Percentiles rank a stretch among this genome's conserved stretches.
Conservation (phyloP, 2,888 invertebrate genomes). For the Orthosia incerta region DNA sequence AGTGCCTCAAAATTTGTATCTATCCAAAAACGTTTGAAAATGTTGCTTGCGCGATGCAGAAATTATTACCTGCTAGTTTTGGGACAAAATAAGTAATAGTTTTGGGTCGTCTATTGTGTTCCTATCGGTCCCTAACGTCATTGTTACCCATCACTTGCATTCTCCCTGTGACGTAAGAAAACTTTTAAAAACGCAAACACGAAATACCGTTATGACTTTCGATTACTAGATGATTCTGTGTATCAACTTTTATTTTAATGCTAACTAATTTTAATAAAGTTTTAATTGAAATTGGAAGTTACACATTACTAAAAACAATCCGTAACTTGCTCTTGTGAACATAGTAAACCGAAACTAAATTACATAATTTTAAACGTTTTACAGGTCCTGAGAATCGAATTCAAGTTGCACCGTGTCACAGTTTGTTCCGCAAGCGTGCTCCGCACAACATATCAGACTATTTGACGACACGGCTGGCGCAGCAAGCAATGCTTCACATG, state of each 20-base stretch:
- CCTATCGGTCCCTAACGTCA: constrained; percentile 31
- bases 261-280: too few species aligned
- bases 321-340: not conserved
- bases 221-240: not conserved
- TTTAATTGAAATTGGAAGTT: constrained; percentile 15
- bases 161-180: constrained; percentile 16
- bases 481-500: too few species aligned
- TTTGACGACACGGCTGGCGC: too few species aligned
- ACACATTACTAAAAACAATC: not conserved
- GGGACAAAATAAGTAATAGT: constrained; percentile 66
- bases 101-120: constrained; percentile 72
- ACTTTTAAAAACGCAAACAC: constrained; percentile 1
- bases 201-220: not conserved
- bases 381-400: too few species aligned
- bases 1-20: constrained; percentile 36
- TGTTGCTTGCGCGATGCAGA: constrained; percentile 80
- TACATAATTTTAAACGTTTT: too few species aligned
- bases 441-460: too few species aligned
- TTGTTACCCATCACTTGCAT: constrained; percentile 12
- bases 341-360: too few species aligned
- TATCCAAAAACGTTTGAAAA: constrained; percentile 68
- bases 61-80: constrained; percentile 76
- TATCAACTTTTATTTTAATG: too few species aligned
- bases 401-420: too few species aligned
- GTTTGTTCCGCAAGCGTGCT: too few species aligned